Evolutionary conservation across 2,888 invertebrate species (phyloP), one percentile per base, ranked within the genome.

Genomic region (Lysandra coridon): DNA sequence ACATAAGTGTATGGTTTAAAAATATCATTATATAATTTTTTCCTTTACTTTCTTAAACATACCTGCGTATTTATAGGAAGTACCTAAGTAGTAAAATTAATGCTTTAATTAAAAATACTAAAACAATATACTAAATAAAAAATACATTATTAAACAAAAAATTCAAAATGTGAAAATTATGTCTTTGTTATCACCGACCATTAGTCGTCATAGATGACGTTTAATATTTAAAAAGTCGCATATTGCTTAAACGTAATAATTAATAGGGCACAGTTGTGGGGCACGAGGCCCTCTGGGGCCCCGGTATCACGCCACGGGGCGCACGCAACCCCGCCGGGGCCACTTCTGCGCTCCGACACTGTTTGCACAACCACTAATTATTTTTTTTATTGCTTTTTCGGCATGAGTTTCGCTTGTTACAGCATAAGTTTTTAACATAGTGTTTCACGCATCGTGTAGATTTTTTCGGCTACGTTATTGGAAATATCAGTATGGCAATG

Each of bases 281-380:
- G 57, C 74, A 53, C 33, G 60, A 7, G 84, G 83, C 86, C 84
- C 89, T 88, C 87, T 81, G 78, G 84, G 85, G 85, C 80, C 84
- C 84, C 81, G 78, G 86, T 87, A 88, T 87, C 84, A 84, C 84
- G 82, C 82, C 83, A 83, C 83, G 85, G 86, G 85, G 81, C 80
- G 84, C 91, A 90, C 89, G 91, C 90, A 83, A 89, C 86, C 90
- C 93, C 90, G 85, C 85, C 81, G 93, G 91, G 93, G 88, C 86
- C 91, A 92, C 93, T 93, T 91, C 88, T 89, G 87, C 86, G 83
- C 81, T 83, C 85, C 86, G 87, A 85, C 86, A 85, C 82, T 88
- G 85, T 88, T 87, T 88, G 84, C 87, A 83, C 83, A 83, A 83
- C 84, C 84, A 84, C 85, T 85, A 87, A 89, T 90, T 89, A 89